These are phyloP conservation scores for Mastacembelus armatus DNA, from an alignment of 2,797 vertebrate genomes.

Conservation along the genomic window DNA sequence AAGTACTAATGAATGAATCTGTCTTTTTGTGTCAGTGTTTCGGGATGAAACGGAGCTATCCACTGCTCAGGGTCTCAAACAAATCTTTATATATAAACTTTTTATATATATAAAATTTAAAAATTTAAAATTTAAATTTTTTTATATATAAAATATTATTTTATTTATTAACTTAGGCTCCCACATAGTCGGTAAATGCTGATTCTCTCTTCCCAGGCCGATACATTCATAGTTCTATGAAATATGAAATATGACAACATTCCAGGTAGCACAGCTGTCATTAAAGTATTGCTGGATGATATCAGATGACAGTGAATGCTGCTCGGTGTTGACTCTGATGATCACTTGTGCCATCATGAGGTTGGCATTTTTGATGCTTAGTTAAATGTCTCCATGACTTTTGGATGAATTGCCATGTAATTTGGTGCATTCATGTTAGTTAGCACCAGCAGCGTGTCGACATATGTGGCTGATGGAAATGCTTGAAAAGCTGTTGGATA, in stretches of 20 bases:
- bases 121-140: too few species aligned
- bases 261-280: too few species aligned
- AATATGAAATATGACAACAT: too few species aligned
- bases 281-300: neutral
- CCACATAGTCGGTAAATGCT: too few species aligned
- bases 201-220: too few species aligned
- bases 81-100: too few species aligned
- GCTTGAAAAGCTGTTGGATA: neutral
- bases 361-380: conserved; percentile 1
- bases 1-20: neutral
- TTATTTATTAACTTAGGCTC: too few species aligned
- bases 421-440: neutral
- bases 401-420: neutral
- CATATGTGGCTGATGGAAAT: neutral
- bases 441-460: neutral
- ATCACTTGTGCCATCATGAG: neutral
- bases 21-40: neutral
- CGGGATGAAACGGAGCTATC: conserved; percentile 18
- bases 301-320: neutral
- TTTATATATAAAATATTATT: too few species aligned
- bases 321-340: too few species aligned
- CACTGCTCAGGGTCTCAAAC: neutral
- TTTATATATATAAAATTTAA: too few species aligned
- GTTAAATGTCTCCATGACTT: too few species aligned
- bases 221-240: too few species aligned